Percentiles rank a stretch among this genome's conserved stretches.
Evolutionary conservation across 2,888 invertebrate genomes (phyloP).

Genomic region (Kryphioiulus occultus): DNA sequence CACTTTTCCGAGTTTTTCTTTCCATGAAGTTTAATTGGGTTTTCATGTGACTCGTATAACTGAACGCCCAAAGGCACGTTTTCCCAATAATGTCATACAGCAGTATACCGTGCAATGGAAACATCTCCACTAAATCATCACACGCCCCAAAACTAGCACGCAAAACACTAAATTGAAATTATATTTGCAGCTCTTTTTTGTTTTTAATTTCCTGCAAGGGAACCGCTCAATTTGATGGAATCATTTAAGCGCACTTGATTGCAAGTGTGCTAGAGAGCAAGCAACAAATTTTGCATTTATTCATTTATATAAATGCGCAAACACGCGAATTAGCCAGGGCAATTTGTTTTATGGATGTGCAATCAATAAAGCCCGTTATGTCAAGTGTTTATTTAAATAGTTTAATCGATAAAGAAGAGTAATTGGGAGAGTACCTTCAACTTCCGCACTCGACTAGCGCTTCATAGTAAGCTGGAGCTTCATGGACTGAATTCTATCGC

Average conservation of each 20-base stretch:
- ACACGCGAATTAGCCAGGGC: constrained; percentile 12
- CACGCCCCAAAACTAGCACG: not conserved
- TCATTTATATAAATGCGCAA: constrained; percentile 12
- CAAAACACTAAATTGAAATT: not conserved
- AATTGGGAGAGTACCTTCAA: constrained; percentile 33
- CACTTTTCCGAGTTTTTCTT: not conserved
- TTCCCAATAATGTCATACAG: not conserved
- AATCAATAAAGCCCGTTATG: constrained; percentile 22
- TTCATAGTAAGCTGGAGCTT: constrained; percentile 46
- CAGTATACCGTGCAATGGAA: not conserved
- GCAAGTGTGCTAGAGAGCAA: not conserved
- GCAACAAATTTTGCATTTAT: constrained; percentile 18
- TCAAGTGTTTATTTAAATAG: constrained; percentile 35
- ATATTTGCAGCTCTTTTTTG: constrained; percentile 1
- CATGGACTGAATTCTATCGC: constrained; percentile 63
- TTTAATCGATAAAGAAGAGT: constrained; percentile 33
- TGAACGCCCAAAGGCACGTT: not conserved
- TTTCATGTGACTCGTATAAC: not conserved
- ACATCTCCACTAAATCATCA: not conserved
- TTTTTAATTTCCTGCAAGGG: not conserved
- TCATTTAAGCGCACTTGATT: not conserved
- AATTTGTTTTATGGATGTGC: constrained; percentile 26
- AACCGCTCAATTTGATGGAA: not conserved
- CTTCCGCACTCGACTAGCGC: constrained; percentile 1
- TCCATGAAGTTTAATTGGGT: not conserved